These are phyloP conservation scores for Linnaemya vulpina DNA, from an alignment of 2,888 invertebrate species.

Conservation along the genomic window DNA sequence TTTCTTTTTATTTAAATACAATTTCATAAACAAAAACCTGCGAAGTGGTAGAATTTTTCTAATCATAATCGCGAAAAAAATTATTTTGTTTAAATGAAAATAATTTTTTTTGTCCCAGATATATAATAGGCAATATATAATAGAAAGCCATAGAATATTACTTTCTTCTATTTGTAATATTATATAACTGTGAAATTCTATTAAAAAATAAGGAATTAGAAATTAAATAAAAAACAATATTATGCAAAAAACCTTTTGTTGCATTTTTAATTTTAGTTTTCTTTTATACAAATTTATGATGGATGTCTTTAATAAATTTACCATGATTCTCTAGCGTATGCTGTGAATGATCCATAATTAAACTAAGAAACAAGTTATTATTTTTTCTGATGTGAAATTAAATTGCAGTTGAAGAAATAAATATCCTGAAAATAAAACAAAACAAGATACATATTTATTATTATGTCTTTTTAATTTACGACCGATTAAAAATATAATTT, in stretches of 20 bases:
- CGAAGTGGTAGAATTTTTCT: no score
- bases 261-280: not conserved
- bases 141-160: no score
- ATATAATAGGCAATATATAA: no score
- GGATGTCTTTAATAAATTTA: slow-evolving; percentile 72
- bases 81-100: no score
- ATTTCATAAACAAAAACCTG: no score
- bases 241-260: not conserved
- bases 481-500: not conserved
- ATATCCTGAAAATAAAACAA: slow-evolving; percentile 22
- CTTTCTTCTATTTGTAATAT: no score
- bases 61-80: no score
- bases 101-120: no score
- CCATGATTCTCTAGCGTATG: slow-evolving; percentile 79
- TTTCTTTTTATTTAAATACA: no score
- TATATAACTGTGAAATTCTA: no score
- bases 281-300: not conserved
- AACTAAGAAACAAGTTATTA: not conserved
- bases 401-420: slow-evolving; percentile 2
- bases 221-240: no score
- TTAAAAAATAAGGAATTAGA: no score
- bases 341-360: slow-evolving; percentile 80
- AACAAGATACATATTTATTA: slow-evolving; percentile 11
- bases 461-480: not conserved
- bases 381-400: slow-evolving; percentile 1